Percentiles rank a stretch among this genome's conserved stretches.
Evolutionary conservation across 1,140 invertebrate genomes (phyloP).

Genomic region (Drosophila murphyi): DNA sequence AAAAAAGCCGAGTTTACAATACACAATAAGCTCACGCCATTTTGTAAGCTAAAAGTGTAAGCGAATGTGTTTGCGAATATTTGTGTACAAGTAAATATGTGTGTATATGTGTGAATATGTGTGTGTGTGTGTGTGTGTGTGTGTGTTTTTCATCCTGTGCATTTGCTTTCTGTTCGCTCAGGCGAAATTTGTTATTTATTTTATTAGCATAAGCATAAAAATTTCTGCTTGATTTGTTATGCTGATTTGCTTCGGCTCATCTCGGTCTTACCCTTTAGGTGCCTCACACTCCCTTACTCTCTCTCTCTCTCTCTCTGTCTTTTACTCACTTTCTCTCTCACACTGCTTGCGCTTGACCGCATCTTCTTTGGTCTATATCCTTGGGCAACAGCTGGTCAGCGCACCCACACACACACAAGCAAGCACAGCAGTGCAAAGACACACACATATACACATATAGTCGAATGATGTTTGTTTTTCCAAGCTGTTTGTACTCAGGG

Average conservation of each 20-base stretch:
- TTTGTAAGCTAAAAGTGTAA: constrained; percentile 27
- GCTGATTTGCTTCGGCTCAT: constrained; percentile 64
- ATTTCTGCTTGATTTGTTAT: constrained; percentile 80
- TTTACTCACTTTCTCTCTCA: constrained; percentile 25
- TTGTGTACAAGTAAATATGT: not conserved
- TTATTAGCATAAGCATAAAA: constrained; percentile 81
- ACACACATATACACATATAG: constrained; percentile 6
- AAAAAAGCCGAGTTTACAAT: constrained; percentile 46
- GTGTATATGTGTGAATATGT: not conserved
- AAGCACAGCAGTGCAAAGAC: constrained; percentile 17
- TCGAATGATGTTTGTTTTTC: constrained; percentile 25
- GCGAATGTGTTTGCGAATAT: constrained; percentile 15
- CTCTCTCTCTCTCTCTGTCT: constrained; percentile 22
- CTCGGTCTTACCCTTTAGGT: constrained; percentile 29
- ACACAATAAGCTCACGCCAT: constrained; percentile 61
- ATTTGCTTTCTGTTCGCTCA: constrained; percentile 57
- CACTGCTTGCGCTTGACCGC: constrained; percentile 26
- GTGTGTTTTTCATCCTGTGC: constrained; percentile 9
- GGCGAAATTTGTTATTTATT: constrained; percentile 79
- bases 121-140: not conserved
- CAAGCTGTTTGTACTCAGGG: constrained; percentile 19
- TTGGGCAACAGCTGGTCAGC: constrained; percentile 66
- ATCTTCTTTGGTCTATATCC: constrained; percentile 36
- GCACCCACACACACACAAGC: constrained; percentile 16
- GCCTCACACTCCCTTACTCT: constrained; percentile 13